These are phyloP conservation scores for Epinotia demarniana DNA, from an alignment of 2,888 invertebrate species.

Conservation along the genomic window DNA sequence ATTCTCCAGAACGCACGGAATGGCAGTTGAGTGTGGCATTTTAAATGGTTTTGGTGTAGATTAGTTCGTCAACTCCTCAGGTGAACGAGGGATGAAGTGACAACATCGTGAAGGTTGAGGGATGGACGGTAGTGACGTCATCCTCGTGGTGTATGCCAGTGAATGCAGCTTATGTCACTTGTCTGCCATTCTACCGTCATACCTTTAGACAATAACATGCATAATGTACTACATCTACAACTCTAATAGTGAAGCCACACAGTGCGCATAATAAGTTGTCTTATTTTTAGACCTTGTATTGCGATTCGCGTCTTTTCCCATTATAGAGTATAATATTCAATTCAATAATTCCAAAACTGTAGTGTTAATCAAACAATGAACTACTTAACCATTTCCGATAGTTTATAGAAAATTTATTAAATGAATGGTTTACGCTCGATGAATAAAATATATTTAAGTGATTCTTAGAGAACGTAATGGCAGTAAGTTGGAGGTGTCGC, in stretches of 20 bases:
- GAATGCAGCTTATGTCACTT: conserved; percentile 25
- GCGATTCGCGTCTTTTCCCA: background rate
- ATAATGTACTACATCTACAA: conserved; percentile 12
- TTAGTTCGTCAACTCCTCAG: conserved; percentile 28
- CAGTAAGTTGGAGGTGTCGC: background rate
- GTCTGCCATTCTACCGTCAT: background rate
- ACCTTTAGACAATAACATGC: conserved; percentile 14
- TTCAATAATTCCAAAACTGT: background rate
- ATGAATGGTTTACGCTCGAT: background rate
- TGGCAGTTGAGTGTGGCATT: conserved; percentile 28
- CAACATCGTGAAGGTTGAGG: background rate
- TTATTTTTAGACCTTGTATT: conserved; percentile 18
- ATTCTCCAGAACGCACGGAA: conserved; percentile 35
- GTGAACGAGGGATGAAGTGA: background rate
- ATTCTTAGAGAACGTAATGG: background rate
- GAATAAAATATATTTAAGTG: conserved; percentile 1
- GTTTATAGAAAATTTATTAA: background rate
- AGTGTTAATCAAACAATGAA: background rate
- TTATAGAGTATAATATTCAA: background rate
- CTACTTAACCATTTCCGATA: background rate
- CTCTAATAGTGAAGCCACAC: background rate
- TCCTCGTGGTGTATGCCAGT: background rate
- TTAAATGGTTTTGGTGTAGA: conserved; percentile 33
- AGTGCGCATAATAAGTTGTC: conserved; percentile 17
- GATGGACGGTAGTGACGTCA: background rate